Base-by-base conservation (phyloP, 2,113 vertebrate genomes). In the Channa argus region DNA sequence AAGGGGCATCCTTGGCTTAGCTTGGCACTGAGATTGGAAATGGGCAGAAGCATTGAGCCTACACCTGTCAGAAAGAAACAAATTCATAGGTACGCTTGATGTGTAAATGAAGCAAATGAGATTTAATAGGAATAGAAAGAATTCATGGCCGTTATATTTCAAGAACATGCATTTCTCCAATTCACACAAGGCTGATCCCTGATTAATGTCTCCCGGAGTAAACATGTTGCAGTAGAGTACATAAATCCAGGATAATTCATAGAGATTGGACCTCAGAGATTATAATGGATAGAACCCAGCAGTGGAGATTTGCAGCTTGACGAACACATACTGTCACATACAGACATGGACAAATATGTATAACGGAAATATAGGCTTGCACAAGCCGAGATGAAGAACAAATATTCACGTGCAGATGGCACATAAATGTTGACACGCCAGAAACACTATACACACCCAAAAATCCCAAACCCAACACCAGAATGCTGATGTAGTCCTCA, bases 221-320 rank as follows among this genome's bases (percentile, higher is more conserved):
- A 84, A 80, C 61, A 86, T 51, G 56, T 49, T 34, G 24, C 24
- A 24, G 24, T 24, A 24, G 60, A 83, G 34, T 55, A 49, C 64
- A 66, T 65, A 67, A 88, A 88, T 86, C 86, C 61, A 41, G 60
- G 56, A 76, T 82, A 51, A 83, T 65, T 75, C 38, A 46, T 49
- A 36, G 54, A 50, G 60, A 46, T 37, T 52, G 47, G 53, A 68
- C 51, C n/a, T 44, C 53, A 68, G 34, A 79, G 86, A 88, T 83
- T 79, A 87, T 7, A 72, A 60, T 64, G 59, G 59, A 80, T 43
- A 53, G 59, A 50, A 80, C 59, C 64, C 76, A 62, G 47, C n/a
- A 46, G 63, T 51, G 8, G 64, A 56, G 44, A 54, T 46, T 79
- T 63, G 53, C 62, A 52, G 33, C 14, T 71, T 10, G 5, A 62